Percentiles rank a stretch among this genome's conserved stretches.
phyloP scores from a whole-genome alignment of 2,797 vertebrate genomes.

The Oreortyx pictus region DNA sequence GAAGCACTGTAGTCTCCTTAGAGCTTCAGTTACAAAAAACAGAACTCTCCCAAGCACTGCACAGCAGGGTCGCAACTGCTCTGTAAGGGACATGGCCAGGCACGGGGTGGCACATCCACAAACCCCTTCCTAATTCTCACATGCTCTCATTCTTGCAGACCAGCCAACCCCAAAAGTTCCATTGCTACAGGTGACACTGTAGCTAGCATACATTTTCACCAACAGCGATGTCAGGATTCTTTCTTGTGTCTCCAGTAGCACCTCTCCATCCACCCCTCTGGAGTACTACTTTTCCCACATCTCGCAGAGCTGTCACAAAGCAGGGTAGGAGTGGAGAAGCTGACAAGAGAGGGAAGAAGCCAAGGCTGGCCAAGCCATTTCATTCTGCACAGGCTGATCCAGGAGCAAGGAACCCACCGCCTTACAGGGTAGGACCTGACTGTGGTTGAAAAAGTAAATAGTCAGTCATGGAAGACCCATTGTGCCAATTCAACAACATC shows the following conservation, averaged over 20 bases:
- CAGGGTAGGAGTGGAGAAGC: background rate
- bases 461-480: background rate
- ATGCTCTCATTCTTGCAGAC: background rate
- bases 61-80: background rate
- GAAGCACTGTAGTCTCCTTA: fast-evolving
- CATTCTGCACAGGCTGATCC: background rate
- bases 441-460: background rate
- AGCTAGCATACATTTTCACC: no score
- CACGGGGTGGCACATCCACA: background rate
- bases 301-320: background rate
- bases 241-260: background rate
- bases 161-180: background rate
- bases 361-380: background rate
- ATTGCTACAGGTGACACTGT: background rate
- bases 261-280: fast-evolving
- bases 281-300: background rate
- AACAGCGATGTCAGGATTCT: background rate
- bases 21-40: background rate
- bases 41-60: background rate
- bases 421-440: background rate
- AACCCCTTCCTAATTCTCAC: fast-evolving
- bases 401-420: background rate
- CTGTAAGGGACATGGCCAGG: background rate
- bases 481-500: background rate
- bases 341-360: background rate